Conservation (phyloP, 2,113 vertebrate genomes). For the Danionella cerebrum region DNA sequence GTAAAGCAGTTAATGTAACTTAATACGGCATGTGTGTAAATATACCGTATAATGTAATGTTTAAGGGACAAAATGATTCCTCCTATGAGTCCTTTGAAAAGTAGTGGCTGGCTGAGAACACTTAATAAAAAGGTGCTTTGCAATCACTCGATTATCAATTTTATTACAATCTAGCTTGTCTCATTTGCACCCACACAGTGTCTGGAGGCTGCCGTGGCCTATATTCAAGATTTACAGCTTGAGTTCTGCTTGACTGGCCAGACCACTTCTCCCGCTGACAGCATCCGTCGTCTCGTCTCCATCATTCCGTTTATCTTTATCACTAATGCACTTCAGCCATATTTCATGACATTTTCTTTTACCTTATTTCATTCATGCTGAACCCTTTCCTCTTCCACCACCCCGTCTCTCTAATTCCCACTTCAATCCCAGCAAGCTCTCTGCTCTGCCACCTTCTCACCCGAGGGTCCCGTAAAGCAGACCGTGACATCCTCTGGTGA, state of each 20-base stretch:
- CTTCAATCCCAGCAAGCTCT: conserved; percentile 13
- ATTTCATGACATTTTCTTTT: not conserved
- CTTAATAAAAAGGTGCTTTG: too few relatives aligned
- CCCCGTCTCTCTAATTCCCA: conserved; percentile 3
- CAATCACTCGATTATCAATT: too few relatives aligned
- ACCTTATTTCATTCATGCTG: not conserved
- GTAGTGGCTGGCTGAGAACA: too few relatives aligned
- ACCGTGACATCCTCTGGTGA: conserved; percentile 6
- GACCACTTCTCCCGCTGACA: not conserved
- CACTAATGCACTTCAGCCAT: not conserved
- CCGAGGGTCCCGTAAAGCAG: conserved; percentile 25
- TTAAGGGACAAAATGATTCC: too few relatives aligned
- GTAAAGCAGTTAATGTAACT: too few relatives aligned
- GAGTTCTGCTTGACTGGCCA: not conserved
- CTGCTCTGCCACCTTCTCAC: conserved; percentile 8
- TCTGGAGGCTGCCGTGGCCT: conserved; percentile 44
- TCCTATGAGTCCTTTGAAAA: too few relatives aligned
- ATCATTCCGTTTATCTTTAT: not conserved
- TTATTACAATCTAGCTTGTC: too few relatives aligned
- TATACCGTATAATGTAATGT: too few relatives aligned
- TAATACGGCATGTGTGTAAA: too few relatives aligned
- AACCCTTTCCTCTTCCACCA: not conserved
- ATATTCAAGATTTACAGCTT: conserved; percentile 43
- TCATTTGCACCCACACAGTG: conserved; percentile 33
- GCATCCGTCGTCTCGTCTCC: not conserved